Evolutionary conservation across 2,113 vertebrate species (phyloP).

Genomic region (Myiopsitta monachus): DNA sequence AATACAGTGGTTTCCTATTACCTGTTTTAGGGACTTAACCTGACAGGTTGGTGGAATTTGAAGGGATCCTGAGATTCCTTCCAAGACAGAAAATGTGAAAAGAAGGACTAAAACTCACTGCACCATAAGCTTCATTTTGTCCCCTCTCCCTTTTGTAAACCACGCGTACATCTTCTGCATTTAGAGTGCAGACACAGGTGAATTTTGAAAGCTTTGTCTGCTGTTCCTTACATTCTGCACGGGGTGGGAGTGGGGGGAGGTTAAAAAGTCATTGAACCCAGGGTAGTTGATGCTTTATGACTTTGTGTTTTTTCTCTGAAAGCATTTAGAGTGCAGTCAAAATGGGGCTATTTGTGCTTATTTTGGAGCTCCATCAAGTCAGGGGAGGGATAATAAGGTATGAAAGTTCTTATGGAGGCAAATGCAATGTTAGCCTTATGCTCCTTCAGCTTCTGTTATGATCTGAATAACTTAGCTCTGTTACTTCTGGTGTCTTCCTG

Average conservation of each 20-base stretch:
- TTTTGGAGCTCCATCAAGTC: background rate
- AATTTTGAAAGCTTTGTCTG: background rate
- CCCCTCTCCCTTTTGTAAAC: background rate
- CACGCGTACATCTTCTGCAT: background rate
- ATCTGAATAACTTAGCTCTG: conserved; percentile 21
- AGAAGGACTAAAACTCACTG: background rate
- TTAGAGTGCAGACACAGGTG: background rate
- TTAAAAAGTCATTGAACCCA: background rate
- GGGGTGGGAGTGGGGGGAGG: no score
- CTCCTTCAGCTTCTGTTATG: background rate
- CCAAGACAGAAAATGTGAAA: background rate
- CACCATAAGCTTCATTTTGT: background rate
- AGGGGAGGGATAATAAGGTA: background rate
- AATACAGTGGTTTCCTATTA: background rate
- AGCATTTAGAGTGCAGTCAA: background rate
- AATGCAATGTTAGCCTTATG: background rate
- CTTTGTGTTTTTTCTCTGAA: background rate
- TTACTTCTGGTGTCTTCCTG: background rate
- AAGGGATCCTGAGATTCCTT: background rate
- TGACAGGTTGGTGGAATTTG: background rate
- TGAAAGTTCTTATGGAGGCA: background rate
- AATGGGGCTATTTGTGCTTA: background rate
- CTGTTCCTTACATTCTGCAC: background rate
- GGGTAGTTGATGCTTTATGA: background rate
- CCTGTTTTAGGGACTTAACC: background rate